These are phyloP conservation scores for Hyles vespertilio DNA, from an alignment of 1,140 invertebrate genomes.

Conservation along the genomic window DNA sequence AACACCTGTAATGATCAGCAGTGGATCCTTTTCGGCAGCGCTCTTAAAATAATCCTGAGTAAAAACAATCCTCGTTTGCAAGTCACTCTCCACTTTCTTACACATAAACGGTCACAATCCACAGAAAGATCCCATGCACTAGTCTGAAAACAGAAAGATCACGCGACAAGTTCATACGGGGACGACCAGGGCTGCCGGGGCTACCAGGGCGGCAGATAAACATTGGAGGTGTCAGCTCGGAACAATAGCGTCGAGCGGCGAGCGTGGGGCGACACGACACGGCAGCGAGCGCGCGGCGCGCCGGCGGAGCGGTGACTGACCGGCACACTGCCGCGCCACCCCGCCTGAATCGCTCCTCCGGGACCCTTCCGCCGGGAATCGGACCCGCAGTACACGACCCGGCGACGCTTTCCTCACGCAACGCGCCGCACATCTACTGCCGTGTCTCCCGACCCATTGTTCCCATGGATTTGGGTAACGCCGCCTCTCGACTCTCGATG, in stretches of 20 bases:
- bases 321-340: conserved; percentile 67
- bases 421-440: conserved; percentile 40
- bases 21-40: conserved; percentile 24
- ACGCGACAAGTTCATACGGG: conserved; percentile 47
- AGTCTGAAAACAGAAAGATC: conserved; percentile 43
- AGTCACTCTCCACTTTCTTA: conserved; percentile 56
- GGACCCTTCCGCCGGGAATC: conserved; percentile 65
- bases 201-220: conserved; percentile 46
- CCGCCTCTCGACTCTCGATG: conserved; percentile 4
- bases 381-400: conserved; percentile 44
- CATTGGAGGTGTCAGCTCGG: conserved; percentile 45
- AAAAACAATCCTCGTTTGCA: conserved; percentile 47
- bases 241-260: conserved; percentile 34
- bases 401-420: conserved; percentile 41
- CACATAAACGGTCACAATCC: conserved; percentile 65
- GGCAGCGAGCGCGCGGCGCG: conserved; percentile 57
- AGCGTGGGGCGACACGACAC: conserved; percentile 26
- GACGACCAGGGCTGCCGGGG: conserved; percentile 31
- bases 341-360: conserved; percentile 62
- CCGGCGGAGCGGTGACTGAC: conserved; percentile 70
- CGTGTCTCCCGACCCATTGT: conserved; percentile 33
- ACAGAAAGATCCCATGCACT: conserved; percentile 43
- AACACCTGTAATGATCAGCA: conserved; percentile 44
- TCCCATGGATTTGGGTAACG: conserved; percentile 32
- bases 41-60: conserved; percentile 44